Evolutionary conservation across 2,888 invertebrate species (phyloP).

Genomic region (Lasioglossum morio): DNA sequence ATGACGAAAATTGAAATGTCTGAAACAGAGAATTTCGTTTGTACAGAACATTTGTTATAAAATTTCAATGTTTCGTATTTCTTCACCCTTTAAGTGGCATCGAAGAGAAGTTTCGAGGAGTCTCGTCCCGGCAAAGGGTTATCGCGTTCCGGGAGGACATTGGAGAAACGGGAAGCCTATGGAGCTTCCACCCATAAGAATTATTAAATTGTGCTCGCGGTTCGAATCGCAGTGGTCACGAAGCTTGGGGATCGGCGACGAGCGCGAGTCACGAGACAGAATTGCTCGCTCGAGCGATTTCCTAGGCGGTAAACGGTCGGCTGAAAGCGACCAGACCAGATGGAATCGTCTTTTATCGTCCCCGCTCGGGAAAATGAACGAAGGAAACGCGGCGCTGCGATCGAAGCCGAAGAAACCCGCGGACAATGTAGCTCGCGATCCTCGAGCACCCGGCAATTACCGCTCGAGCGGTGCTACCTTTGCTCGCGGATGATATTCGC

Average conservation of each 20-base stretch:
- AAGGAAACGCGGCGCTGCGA: conserved; percentile 12
- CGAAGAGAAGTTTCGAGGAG: background rate
- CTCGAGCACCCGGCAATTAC: conserved; percentile 27
- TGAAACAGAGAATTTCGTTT: too few relatives aligned
- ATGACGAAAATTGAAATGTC: too few relatives aligned
- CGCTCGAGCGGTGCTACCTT: conserved; percentile 23
- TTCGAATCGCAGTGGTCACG: conserved; percentile 48
- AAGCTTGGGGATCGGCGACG: conserved; percentile 44
- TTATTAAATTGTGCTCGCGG: conserved; percentile 52
- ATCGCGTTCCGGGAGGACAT: conserved; percentile 32
- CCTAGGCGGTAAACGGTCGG: conserved; percentile 12
- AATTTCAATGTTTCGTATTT: background rate
- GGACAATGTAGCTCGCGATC: background rate
- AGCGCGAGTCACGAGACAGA: conserved; percentile 49
- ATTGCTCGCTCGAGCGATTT: conserved; percentile 11
- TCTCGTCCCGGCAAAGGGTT: conserved; percentile 25
- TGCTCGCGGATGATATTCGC: conserved; percentile 41
- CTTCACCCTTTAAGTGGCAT: background rate
- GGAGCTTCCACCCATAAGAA: conserved; percentile 21
- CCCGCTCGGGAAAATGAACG: conserved; percentile 10
- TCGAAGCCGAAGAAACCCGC: conserved; percentile 8
- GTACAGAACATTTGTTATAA: too few relatives aligned
- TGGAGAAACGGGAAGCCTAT: background rate
- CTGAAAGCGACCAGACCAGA: conserved; percentile 6
- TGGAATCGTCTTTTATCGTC: conserved; percentile 30